Percentiles rank a stretch among this genome's conserved stretches.
Conservation (phyloP, 1,140 invertebrate species). For the Drosophila miranda region DNA sequence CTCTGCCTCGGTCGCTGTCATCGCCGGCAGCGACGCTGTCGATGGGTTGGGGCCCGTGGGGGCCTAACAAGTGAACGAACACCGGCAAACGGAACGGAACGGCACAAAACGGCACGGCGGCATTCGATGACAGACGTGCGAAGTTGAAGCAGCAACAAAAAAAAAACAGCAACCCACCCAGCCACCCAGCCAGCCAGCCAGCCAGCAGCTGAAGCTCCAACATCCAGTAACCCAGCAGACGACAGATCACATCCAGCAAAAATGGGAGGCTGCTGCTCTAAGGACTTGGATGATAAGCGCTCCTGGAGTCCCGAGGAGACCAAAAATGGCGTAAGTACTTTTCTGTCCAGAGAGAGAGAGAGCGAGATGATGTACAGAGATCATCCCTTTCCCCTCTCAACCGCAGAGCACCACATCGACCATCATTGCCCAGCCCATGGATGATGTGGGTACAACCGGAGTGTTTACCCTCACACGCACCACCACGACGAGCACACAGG, state of each 20-base stretch:
- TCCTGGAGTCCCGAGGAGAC: conserved; percentile 78
- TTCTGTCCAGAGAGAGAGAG: background rate
- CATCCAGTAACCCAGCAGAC: background rate
- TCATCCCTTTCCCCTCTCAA: background rate
- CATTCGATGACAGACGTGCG: conserved; percentile 65
- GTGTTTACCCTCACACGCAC: conserved; percentile 68
- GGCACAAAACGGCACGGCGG: conserved; percentile 1
- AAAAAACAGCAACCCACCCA: background rate
- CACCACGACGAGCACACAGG: conserved; percentile 44
- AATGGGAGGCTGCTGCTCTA: conserved; percentile 75
- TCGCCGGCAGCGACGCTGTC: conserved; percentile 4
- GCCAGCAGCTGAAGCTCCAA: background rate
- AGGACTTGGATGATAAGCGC: conserved; percentile 74
- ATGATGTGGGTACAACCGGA: conserved; percentile 68
- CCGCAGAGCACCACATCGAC: conserved; percentile 76
- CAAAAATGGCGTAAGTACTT: conserved; percentile 71
- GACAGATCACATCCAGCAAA: background rate
- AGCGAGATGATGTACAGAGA: no score
- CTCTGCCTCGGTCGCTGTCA: conserved; percentile 11
- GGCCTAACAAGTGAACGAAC: conserved; percentile 63
- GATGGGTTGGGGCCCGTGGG: conserved; percentile 21
- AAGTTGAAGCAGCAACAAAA: conserved; percentile 52
- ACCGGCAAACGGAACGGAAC: conserved; percentile 44
- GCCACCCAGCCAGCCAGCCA: no score
- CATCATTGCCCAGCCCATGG: conserved; percentile 73